These are phyloP conservation scores for Syrista parreyssii DNA, from an alignment of 2,888 invertebrate genomes.

Conservation along the genomic window DNA sequence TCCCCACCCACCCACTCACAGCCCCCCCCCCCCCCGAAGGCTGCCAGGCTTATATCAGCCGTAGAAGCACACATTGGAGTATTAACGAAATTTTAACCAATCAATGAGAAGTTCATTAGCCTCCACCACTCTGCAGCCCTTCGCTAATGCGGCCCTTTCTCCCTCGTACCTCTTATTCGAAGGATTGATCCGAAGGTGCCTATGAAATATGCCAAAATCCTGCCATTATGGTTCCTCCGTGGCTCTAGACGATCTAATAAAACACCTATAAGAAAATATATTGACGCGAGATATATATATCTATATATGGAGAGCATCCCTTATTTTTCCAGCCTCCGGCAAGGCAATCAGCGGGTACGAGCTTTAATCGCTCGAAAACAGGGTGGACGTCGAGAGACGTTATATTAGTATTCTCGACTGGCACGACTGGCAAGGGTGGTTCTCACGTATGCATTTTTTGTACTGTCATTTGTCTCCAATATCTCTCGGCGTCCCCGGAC, in stretches of 20 bases:
- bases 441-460: slow-evolving; percentile 61
- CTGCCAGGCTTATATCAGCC: slow-evolving; percentile 43
- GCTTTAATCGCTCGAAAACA: slow-evolving; percentile 22
- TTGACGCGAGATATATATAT: neutral
- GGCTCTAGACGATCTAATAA: neutral
- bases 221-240: neutral
- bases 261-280: neutral
- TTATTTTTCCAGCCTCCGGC: slow-evolving; percentile 1
- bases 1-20: neutral
- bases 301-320: neutral
- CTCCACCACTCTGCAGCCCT: slow-evolving; percentile 33
- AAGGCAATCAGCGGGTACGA: neutral
- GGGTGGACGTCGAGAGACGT: slow-evolving; percentile 27
- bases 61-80: slow-evolving; percentile 59
- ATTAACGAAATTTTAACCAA: slow-evolving; percentile 65
- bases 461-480: slow-evolving; percentile 65
- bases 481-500: slow-evolving; percentile 52
- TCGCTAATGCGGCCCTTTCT: slow-evolving; percentile 18
- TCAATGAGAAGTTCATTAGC: slow-evolving; percentile 65
- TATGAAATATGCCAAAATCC: neutral
- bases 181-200: neutral
- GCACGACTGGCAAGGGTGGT: slow-evolving; percentile 29
- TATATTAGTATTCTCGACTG: slow-evolving; percentile 35
- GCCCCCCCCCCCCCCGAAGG: slow-evolving; percentile 20
- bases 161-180: slow-evolving; percentile 18